Evolutionary conservation across 2,888 invertebrate species (phyloP).

Genomic region (Phengaris alcon): DNA sequence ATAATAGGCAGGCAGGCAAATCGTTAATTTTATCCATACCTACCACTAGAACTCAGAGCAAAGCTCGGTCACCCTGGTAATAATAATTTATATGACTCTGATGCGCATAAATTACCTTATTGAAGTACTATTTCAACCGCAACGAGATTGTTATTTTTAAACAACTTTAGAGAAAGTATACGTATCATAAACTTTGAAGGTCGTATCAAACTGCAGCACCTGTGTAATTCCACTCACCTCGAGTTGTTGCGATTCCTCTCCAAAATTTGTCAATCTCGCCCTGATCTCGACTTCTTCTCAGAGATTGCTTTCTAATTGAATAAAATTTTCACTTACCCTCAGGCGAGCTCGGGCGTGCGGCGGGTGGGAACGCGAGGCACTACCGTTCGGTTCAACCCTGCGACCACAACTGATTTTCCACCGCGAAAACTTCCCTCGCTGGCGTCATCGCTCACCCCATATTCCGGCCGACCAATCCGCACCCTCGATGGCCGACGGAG

Average conservation of each 20-base stretch:
- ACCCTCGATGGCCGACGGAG: constrained; percentile 49
- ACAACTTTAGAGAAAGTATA: not conserved
- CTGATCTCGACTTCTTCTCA: constrained; percentile 55
- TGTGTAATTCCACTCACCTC: constrained; percentile 19
- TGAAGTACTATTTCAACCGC: too few relatives aligned
- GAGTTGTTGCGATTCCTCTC: constrained; percentile 37
- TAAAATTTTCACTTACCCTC: constrained; percentile 73
- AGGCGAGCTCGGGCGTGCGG: constrained; percentile 51
- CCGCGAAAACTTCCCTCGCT: constrained; percentile 74
- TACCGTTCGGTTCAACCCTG: constrained; percentile 64
- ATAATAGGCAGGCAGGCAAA: too few relatives aligned
- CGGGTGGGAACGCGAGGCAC: constrained; percentile 53
- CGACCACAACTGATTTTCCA: constrained; percentile 72
- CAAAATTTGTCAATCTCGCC: constrained; percentile 45
- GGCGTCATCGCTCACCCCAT: constrained; percentile 73
- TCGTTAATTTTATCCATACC: too few relatives aligned
- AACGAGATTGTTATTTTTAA: too few relatives aligned
- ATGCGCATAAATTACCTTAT: too few relatives aligned
- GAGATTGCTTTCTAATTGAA: constrained; percentile 78
- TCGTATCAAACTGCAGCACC: constrained; percentile 32
- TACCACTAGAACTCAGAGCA: too few relatives aligned
- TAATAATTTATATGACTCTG: too few relatives aligned
- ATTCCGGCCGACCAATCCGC: constrained; percentile 59
- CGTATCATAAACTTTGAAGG: constrained; percentile 23
- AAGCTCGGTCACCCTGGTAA: too few relatives aligned